These are phyloP conservation scores for Pristionchus maxplancki DNA, from an alignment of 2,888 invertebrate genomes.

Conservation along the genomic window DNA sequence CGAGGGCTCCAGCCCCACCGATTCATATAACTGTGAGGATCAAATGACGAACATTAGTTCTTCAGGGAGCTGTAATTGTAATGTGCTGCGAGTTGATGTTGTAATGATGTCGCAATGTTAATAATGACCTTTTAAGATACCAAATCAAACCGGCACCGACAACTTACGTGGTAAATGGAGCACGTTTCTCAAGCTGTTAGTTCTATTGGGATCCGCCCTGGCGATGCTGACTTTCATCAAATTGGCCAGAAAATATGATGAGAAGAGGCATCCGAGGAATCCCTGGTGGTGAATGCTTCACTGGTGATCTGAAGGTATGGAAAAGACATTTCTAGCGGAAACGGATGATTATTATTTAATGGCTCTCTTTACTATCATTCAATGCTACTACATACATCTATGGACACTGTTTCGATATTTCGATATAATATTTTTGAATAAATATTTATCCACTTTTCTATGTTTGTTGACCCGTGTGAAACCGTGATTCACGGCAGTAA, in stretches of 20 bases:
- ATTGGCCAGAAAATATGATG: not conserved
- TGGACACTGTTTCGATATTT: no score
- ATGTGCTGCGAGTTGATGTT: no score
- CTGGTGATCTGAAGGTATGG: not conserved
- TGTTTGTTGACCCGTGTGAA: not conserved
- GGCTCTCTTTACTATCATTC: not conserved
- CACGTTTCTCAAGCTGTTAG: not conserved
- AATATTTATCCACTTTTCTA: not conserved
- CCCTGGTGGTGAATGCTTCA: not conserved
- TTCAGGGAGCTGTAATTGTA: no score
- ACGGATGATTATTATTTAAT: not conserved
- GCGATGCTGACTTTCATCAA: not conserved
- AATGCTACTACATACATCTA: no score
- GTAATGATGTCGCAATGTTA: no score
- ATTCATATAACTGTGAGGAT: no score
- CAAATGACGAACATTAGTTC: no score
- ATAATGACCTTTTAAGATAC: not conserved
- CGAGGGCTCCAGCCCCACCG: not conserved
- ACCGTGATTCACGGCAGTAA: not conserved
- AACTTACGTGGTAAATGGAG: not conserved
- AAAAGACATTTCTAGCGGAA: not conserved
- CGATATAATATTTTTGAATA: not conserved
- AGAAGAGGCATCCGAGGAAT: not conserved
- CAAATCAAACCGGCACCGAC: not conserved
- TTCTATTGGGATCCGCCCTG: not conserved